A percentile compares a stretch with the other conserved stretches of the same genome.
phyloP scores from a whole-genome alignment of 2,797 vertebrate genomes.

The Poeciliopsis infans region DNA sequence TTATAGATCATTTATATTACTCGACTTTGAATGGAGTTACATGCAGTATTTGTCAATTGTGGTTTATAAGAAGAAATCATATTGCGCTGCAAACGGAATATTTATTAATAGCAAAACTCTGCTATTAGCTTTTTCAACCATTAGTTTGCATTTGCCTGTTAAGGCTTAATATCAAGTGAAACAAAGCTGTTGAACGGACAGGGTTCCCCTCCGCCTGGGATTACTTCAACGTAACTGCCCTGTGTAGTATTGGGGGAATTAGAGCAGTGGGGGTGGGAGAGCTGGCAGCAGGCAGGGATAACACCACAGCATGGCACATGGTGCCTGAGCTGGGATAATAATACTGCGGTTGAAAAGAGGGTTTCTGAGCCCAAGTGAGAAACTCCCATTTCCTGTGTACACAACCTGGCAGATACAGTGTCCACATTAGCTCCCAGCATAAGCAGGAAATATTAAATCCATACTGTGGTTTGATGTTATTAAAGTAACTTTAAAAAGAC shows the following conservation, averaged over 20 bases:
- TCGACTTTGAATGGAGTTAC: neutral
- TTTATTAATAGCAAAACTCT: neutral
- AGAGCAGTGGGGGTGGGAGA: constrained; percentile 23
- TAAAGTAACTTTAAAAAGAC: constrained; percentile 27
- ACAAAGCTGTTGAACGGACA: constrained; percentile 20
- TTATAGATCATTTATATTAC: neutral
- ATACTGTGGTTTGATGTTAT: constrained; percentile 41
- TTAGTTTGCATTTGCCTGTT: neutral
- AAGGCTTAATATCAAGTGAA: constrained; percentile 20
- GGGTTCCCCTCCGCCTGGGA: constrained; percentile 32
- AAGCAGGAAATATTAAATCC: constrained; percentile 50
- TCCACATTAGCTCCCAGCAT: constrained; percentile 41
- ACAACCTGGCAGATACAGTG: constrained; percentile 41
- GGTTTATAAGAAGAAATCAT: neutral
- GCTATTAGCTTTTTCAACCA: constrained; percentile 1
- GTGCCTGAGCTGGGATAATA: constrained; percentile 60
- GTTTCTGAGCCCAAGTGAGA: constrained; percentile 59
- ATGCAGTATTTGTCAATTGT: neutral
- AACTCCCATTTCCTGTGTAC: constrained; percentile 59
- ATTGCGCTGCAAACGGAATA: neutral
- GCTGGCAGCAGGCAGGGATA: constrained; percentile 19
- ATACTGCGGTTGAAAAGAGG: constrained; percentile 59
- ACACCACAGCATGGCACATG: constrained; percentile 55
- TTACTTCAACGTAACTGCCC: constrained; percentile 43
- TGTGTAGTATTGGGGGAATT: constrained; percentile 34